A percentile compares a stretch with the other conserved stretches of the same genome.
Conservation (phyloP, 2,888 invertebrate species). For the Ischnus inquisitorius region DNA sequence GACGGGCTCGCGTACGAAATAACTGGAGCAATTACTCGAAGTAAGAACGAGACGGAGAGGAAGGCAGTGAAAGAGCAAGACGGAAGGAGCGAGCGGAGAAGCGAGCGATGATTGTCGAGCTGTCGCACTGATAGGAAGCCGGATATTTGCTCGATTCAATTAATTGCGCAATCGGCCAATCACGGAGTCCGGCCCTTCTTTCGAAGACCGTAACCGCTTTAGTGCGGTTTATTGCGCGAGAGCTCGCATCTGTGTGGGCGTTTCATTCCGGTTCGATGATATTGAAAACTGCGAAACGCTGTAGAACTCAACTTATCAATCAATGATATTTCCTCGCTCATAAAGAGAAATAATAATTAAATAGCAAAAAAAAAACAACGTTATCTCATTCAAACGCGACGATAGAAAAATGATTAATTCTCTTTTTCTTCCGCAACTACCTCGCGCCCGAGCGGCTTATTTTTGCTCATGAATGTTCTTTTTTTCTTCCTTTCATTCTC, state of each 20-base stretch:
- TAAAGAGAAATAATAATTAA: too few relatives aligned
- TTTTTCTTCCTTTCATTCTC: constrained; percentile 7
- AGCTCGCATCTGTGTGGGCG: not conserved
- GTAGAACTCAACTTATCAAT: not conserved
- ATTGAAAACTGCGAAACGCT: not conserved
- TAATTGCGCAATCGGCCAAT: constrained; percentile 25
- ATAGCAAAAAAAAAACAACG: not conserved
- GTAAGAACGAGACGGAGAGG: not conserved
- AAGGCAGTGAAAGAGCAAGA: not conserved
- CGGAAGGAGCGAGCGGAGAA: not conserved
- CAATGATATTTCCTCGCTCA: not conserved
- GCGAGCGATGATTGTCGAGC: constrained; percentile 21
- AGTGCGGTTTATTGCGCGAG: not conserved
- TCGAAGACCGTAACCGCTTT: not conserved
- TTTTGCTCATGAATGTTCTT: constrained; percentile 43
- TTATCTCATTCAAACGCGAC: not conserved
- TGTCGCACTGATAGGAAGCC: constrained; percentile 13
- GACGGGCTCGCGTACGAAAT: not conserved
- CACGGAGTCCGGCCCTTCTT: not conserved
- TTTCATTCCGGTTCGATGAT: not conserved
- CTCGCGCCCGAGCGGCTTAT: constrained; percentile 1
- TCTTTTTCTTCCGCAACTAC: constrained; percentile 26
- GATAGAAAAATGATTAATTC: not conserved
- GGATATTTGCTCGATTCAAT: constrained; percentile 13
- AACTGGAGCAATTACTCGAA: not conserved